Evolutionary conservation across 2,888 invertebrate genomes (phyloP).

Genomic region (Blera fallax): DNA sequence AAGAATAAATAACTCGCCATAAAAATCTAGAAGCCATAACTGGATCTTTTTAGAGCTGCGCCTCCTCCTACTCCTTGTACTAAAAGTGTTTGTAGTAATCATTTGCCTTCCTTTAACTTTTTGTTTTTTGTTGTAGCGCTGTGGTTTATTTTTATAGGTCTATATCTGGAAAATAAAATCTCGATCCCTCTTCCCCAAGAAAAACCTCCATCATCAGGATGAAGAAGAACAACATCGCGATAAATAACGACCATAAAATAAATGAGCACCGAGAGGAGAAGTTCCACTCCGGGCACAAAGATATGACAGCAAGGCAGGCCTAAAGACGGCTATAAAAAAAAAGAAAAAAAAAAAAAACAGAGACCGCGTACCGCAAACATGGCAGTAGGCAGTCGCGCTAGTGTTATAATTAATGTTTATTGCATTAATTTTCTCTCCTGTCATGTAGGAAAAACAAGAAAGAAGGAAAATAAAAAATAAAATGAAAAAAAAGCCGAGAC

Average conservation of each 20-base stretch:
- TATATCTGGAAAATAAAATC: slow-evolving; percentile 66
- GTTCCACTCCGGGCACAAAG: slow-evolving; percentile 33
- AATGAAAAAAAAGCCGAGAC: slow-evolving; percentile 38
- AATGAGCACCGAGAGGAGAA: slow-evolving; percentile 64
- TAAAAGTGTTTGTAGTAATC: slow-evolving; percentile 7
- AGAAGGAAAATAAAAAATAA: too few relatives aligned
- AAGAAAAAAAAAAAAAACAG: slow-evolving; percentile 19
- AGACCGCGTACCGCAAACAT: slow-evolving; percentile 61
- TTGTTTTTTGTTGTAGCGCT: slow-evolving; percentile 31
- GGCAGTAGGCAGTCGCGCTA: slow-evolving; percentile 72
- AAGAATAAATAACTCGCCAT: slow-evolving; percentile 61
- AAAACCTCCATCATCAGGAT: slow-evolving; percentile 36
- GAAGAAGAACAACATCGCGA: slow-evolving; percentile 58
- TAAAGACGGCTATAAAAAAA: slow-evolving; percentile 16
- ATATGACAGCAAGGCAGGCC: slow-evolving; percentile 50
- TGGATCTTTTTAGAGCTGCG: slow-evolving; percentile 30
- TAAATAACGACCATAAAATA: slow-evolving; percentile 72
- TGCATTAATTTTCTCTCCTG: slow-evolving; percentile 73
- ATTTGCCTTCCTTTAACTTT: slow-evolving; percentile 35
- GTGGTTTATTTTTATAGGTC: slow-evolving; percentile 61
- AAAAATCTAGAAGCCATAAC: slow-evolving; percentile 56
- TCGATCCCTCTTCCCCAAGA: neutral
- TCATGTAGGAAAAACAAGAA: slow-evolving; percentile 58
- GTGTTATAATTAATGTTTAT: slow-evolving; percentile 73
- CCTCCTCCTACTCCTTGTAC: neutral